Base-by-base conservation (phyloP, 35 echinoderm and acorn worm species). In the Heliocidaris erythrogramma region DNA sequence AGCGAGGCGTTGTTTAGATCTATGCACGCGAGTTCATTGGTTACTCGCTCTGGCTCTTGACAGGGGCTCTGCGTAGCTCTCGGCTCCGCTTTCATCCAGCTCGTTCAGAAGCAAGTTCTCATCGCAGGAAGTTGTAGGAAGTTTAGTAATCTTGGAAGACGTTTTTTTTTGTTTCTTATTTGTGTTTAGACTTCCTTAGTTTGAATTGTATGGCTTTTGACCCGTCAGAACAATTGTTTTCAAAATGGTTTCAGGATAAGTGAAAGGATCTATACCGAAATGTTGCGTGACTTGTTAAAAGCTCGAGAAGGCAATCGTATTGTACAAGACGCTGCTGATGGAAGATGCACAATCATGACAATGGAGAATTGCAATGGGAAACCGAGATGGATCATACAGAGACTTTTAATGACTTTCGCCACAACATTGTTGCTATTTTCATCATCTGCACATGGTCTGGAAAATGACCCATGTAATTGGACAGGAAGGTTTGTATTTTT, bases 401-500 rank as follows among this genome's bases (percentile, higher is more conserved):
- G 27, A 78, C 65, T 78, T 21, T 78, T 42, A 42, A 42, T 78
- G 65, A 24, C 65, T 27, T 27, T 78, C 5, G 65, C 65, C 27
- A 78, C 65, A 78, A 78, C 65, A 78, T 78, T 78, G 65, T 78
- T 78, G 65, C 65, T 78, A 24, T 78, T 78, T 78, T 78, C 65
- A 27, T 78, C 65, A n/a, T 78, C 65, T 78, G 65, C 65, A 2
- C 65, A n/a, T 78, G 65, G 21, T 8, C 65, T 78, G 2, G 65
- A 27, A 89, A 48, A 89, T 35, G 87, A 89, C 31, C 31, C 11
- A 30, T 89, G 87, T 89, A 32, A 89, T 48, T 89, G 87, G 87
- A 89, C 31, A 21, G 87, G 87, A 89, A 89, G 87, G 87, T 89
- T 47, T 89, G 87, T 89, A n/a, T 78, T 78, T n/a, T 17, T 21